These are phyloP conservation scores for Scaptomyza reducta DNA, from an alignment of 2,888 invertebrate genomes.

Conservation along the genomic window DNA sequence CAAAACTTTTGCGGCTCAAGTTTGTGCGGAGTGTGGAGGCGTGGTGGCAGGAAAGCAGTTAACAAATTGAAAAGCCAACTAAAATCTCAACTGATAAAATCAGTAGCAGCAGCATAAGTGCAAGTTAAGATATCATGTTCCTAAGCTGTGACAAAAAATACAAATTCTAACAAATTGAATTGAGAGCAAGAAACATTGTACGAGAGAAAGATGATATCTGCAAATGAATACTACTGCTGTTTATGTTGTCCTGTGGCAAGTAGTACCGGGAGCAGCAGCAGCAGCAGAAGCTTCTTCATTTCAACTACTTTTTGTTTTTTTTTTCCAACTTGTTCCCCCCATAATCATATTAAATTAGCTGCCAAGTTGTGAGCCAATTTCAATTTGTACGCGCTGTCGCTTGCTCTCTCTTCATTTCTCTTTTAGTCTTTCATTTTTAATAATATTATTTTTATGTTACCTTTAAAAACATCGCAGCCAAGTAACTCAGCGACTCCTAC, in stretches of 20 bases:
- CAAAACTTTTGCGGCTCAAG: conserved; percentile 53
- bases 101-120: conserved; percentile 8
- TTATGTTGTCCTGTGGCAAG: conserved; percentile 36
- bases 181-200: conserved; percentile 1
- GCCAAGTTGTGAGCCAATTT: conserved; percentile 72
- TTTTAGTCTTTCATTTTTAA: conserved; percentile 7
- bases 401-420: conserved; percentile 3
- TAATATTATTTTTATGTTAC: conserved; percentile 27
- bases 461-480: conserved; percentile 15
- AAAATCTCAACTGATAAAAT: conserved; percentile 17
- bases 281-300: neutral
- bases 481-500: conserved; percentile 18
- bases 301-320: neutral
- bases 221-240: conserved; percentile 27
- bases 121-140: conserved; percentile 29
- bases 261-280: too few relatives aligned
- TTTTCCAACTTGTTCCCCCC: neutral
- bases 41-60: conserved; percentile 32
- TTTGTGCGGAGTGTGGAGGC: conserved; percentile 1
- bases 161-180: conserved; percentile 36
- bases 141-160: conserved; percentile 25
- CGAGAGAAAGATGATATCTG: conserved; percentile 1
- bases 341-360: conserved; percentile 74
- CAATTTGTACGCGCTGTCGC: conserved; percentile 57
- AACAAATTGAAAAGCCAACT: conserved; percentile 48